These are phyloP conservation scores for Cyanoderma ruficeps DNA, from an alignment of 2,113 vertebrate genomes.

Conservation along the genomic window DNA sequence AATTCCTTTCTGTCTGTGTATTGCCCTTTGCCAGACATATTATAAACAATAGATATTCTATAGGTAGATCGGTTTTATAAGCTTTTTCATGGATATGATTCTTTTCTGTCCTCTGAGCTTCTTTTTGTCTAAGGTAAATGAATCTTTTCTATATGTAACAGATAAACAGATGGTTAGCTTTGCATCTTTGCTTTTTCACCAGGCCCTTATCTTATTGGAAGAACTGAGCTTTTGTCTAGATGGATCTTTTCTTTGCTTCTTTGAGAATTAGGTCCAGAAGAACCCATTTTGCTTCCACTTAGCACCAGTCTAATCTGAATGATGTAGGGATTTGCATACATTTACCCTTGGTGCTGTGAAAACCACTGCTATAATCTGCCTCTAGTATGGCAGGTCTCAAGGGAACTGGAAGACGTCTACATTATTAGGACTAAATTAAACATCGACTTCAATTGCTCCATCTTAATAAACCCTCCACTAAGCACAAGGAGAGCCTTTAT, in stretches of 20 bases:
- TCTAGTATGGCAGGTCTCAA: neutral
- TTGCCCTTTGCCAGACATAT: neutral
- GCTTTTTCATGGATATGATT: neutral
- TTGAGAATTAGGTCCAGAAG: neutral
- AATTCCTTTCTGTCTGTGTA: slow-evolving; percentile 1
- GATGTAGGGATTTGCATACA: slow-evolving; percentile 32
- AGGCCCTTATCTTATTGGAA: neutral
- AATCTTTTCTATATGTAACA: neutral
- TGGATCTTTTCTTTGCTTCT: neutral
- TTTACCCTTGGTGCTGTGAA: slow-evolving; percentile 7
- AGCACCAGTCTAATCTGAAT: neutral
- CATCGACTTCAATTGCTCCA: slow-evolving; percentile 15
- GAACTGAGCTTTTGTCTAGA: neutral
- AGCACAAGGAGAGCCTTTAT: neutral
- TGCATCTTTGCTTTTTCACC: neutral
- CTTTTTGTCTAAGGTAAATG: neutral
- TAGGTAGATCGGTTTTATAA: neutral
- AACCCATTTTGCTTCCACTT: neutral
- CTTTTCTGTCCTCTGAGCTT: neutral
- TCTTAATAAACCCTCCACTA: slow-evolving; percentile 19
- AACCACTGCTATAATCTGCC: neutral
- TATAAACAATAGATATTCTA: neutral
- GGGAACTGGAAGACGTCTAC: neutral
- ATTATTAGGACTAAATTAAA: slow-evolving; percentile 55
- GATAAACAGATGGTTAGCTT: neutral